These are phyloP conservation scores for Aspidoscelis tigris DNA, from an alignment of 2,113 vertebrate genomes.

Conservation along the genomic window DNA sequence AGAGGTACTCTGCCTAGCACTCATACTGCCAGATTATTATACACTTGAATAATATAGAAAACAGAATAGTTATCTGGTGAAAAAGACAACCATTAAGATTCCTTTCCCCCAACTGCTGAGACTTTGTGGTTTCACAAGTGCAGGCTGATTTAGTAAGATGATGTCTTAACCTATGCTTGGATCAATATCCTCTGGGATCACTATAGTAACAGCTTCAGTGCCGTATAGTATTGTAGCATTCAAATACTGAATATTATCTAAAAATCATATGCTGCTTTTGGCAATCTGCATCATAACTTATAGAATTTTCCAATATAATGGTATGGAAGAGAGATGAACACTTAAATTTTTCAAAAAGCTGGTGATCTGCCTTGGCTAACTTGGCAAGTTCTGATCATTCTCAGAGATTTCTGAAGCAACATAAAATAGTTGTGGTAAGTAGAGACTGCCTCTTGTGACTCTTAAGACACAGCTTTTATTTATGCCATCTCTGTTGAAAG, in stretches of 20 bases:
- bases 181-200: background rate
- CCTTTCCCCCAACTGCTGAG: background rate
- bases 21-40: conserved; percentile 10
- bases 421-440: conserved; percentile 24
- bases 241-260: background rate
- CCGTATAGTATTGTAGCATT: background rate
- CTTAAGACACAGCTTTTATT: conserved; percentile 9
- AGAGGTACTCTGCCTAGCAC: background rate
- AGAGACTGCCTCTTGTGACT: background rate
- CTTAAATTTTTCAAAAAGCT: background rate
- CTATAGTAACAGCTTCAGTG: background rate
- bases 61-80: background rate
- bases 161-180: background rate
- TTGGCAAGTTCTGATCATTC: conserved; percentile 12
- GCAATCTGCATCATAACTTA: conserved; percentile 2
- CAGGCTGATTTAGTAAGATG: conserved; percentile 1
- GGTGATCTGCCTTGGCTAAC: conserved; percentile 3
- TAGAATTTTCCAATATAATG: background rate
- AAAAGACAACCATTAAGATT: background rate
- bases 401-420: conserved; percentile 20
- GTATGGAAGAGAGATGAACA: background rate
- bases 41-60: background rate
- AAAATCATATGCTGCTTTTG: conserved; percentile 33
- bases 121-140: conserved; percentile 5
- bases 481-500: conserved; percentile 7